Evolutionary conservation across 2,888 invertebrate genomes (phyloP).

Genomic region (Spodoptera littoralis): DNA sequence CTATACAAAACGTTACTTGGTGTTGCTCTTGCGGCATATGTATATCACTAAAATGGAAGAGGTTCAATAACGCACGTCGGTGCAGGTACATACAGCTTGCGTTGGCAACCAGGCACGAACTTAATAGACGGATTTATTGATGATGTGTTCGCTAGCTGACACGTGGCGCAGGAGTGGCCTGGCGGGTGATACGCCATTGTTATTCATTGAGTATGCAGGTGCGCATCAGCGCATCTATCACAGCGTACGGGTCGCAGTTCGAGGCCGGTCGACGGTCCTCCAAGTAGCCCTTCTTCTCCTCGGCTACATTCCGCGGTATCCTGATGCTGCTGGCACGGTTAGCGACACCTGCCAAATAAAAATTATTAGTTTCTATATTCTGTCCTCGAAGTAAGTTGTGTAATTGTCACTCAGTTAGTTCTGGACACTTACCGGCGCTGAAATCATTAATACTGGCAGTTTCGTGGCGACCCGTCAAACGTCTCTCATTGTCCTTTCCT

Average conservation of each 20-base stretch:
- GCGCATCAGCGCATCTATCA: conserved; percentile 94
- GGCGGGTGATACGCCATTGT: conserved; percentile 57
- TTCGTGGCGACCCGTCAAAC: conserved; percentile 98
- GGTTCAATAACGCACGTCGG: conserved; percentile 49
- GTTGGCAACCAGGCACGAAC: conserved; percentile 49
- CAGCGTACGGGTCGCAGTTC: conserved; percentile 97
- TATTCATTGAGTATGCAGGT: conserved; percentile 94
- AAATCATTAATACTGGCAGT: conserved; percentile 99
- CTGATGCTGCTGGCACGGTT: conserved; percentile 98
- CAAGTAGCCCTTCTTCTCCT: conserved; percentile 97
- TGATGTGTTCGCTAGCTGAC: conserved; percentile 63
- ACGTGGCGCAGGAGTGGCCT: conserved; percentile 60
- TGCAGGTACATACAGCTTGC: conserved; percentile 48
- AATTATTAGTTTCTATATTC: background rate
- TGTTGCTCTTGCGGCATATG: conserved; percentile 28
- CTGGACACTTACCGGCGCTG: conserved; percentile 91
- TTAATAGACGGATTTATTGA: conserved; percentile 41
- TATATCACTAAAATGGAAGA: conserved; percentile 45
- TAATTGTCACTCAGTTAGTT: background rate
- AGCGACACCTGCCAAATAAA: conserved; percentile 91
- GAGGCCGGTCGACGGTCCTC: conserved; percentile 98
- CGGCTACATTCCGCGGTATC: conserved; percentile 96
- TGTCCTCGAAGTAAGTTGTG: background rate
- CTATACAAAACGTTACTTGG: conserved; percentile 43
- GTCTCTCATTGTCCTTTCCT: conserved; percentile 98